A percentile compares a stretch with the other conserved stretches of the same genome.
phyloP scores from a whole-genome alignment of 2,113 vertebrate genomes.

The Pogona vitticeps region DNA sequence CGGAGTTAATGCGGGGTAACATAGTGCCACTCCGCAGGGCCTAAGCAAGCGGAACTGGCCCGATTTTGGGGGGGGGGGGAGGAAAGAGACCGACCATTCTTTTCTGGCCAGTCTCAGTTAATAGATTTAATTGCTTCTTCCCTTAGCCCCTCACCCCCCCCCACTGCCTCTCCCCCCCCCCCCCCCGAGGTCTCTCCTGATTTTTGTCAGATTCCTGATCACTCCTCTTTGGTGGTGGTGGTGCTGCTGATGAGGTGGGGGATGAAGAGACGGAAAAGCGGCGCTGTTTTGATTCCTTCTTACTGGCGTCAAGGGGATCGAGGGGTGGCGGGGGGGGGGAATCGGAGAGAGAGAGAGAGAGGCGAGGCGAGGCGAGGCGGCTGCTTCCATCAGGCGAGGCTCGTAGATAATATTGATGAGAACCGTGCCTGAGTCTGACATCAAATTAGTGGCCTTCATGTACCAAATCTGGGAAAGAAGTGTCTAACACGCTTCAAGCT shows the following conservation, averaged over 20 bases:
- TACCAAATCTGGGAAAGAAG: constrained; percentile 76
- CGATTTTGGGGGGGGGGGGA: too few relatives aligned
- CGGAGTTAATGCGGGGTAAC: not conserved
- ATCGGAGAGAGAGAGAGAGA: not conserved
- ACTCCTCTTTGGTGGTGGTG: not conserved
- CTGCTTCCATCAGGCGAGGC: constrained; percentile 70
- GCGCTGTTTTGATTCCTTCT: too few relatives aligned
- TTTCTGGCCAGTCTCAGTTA: not conserved
- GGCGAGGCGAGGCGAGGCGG: constrained; percentile 17
- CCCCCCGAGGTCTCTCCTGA: not conserved
- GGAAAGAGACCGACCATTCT: too few relatives aligned
- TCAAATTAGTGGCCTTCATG: constrained; percentile 85
- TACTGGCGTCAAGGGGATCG: not conserved
- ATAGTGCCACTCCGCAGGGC: too few relatives aligned
- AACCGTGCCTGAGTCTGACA: constrained; percentile 77
- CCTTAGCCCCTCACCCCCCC: not conserved
- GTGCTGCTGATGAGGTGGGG: too few relatives aligned
- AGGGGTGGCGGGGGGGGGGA: not conserved
- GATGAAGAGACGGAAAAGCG: too few relatives aligned
- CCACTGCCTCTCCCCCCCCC: too few relatives aligned
- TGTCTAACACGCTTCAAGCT: constrained; percentile 79
- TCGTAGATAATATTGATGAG: constrained; percentile 86
- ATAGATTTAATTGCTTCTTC: not conserved
- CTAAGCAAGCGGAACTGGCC: too few relatives aligned
- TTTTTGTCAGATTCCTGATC: not conserved